Conservation (phyloP, 2,113 vertebrate species). For the Columbina picui region DNA sequence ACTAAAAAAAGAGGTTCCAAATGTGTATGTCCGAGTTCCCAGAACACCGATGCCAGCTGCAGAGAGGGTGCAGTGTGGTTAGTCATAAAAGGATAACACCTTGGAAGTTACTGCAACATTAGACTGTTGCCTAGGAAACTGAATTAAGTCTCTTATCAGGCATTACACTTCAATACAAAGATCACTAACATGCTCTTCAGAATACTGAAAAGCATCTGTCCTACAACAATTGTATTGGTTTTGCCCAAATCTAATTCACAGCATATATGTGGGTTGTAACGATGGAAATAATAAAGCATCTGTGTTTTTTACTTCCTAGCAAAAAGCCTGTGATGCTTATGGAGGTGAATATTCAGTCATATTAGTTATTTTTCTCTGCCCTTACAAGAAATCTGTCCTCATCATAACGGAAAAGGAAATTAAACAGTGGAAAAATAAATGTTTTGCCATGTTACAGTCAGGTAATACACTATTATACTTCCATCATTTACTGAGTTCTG, state of each 20-base stretch:
- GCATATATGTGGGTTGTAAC: not conserved
- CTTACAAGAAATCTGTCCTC: not conserved
- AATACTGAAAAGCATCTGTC: not conserved
- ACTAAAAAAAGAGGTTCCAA: not conserved
- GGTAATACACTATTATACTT: not conserved
- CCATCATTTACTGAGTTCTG: not conserved
- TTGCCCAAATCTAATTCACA: not conserved
- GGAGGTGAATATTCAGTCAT: not conserved
- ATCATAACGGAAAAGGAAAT: not conserved
- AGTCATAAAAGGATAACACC: not conserved
- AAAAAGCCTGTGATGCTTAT: not conserved
- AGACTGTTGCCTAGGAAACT: slow-evolving; percentile 38
- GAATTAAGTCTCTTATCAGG: slow-evolving; percentile 10
- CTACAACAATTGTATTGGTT: not conserved
- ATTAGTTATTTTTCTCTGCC: not conserved
- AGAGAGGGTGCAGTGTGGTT: rapidly evolving
- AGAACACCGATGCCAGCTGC: not conserved
- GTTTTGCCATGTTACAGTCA: not conserved
- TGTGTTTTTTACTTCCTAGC: not conserved
- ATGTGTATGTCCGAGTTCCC: not conserved
- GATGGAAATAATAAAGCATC: not conserved
- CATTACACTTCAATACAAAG: not conserved
- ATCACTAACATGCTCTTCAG: not conserved
- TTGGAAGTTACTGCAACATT: not conserved
- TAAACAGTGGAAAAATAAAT: not conserved